phyloP scores from a whole-genome alignment of 2,797 vertebrate genomes.

The Coendou prehensilis region DNA sequence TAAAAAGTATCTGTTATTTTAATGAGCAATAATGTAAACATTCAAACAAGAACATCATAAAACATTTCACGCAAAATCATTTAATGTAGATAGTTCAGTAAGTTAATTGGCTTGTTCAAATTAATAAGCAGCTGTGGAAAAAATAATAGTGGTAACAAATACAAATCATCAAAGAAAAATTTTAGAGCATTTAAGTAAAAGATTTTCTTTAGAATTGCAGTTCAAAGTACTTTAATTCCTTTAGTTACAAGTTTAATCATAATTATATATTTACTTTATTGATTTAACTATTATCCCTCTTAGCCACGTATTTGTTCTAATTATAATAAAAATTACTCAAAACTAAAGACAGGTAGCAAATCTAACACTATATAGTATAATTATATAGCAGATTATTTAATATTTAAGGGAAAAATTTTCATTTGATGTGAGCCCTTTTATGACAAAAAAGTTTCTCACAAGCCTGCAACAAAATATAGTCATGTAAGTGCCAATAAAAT shows the following conservation, averaged over 20 bases:
- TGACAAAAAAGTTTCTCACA: conserved; percentile 64
- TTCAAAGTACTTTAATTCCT: conserved; percentile 6
- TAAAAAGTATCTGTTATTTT: conserved; percentile 46
- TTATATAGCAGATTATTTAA: conserved; percentile 51
- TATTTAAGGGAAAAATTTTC: conserved; percentile 65
- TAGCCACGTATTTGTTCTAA: neutral
- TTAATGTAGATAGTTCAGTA: neutral
- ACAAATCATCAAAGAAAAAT: conserved; percentile 26
- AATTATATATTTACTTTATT: conserved; percentile 48
- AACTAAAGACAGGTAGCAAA: conserved; percentile 32
- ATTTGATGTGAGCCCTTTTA: conserved; percentile 67
- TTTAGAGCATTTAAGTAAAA: conserved; percentile 43
- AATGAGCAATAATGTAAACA: conserved; percentile 32
- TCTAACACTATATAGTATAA: conserved; percentile 60
- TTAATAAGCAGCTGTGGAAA: conserved; percentile 17
- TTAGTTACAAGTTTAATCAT: conserved; percentile 48
- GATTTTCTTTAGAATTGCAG: conserved; percentile 59
- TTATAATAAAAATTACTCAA: conserved; percentile 26
- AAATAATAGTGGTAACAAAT: conserved; percentile 21
- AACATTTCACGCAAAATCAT: conserved; percentile 29
- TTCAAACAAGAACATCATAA: neutral
- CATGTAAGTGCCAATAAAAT: conserved; percentile 85
- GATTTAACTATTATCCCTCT: neutral
- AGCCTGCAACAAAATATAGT: conserved; percentile 69
- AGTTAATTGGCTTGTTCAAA: conserved; percentile 51